Conservation (phyloP, 1,140 invertebrate genomes). For the Bombus superbus region DNA sequence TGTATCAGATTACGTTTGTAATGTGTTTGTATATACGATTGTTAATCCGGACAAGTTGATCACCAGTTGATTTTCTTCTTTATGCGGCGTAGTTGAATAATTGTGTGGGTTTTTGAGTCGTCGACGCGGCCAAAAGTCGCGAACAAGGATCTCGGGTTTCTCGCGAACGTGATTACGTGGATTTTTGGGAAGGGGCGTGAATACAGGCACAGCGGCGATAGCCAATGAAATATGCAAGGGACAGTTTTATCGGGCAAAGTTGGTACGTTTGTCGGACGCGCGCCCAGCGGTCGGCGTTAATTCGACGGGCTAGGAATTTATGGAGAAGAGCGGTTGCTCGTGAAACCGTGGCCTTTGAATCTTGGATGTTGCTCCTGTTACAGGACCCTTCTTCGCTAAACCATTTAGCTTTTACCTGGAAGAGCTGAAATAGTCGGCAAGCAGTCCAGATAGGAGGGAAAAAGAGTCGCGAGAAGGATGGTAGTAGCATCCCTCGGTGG, state of each 20-base stretch:
- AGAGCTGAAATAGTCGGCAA: slow-evolving; percentile 33
- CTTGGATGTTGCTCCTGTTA: slow-evolving; percentile 26
- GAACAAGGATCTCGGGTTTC: no score
- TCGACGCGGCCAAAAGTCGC: background rate
- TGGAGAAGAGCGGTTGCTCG: background rate
- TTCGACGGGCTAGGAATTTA: slow-evolving; percentile 23
- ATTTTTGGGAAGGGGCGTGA: background rate
- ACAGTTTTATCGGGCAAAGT: slow-evolving; percentile 15
- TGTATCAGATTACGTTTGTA: background rate
- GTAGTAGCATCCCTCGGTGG: slow-evolving; percentile 30
- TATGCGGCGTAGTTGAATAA: no score
- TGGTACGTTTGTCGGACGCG: background rate
- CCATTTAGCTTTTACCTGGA: slow-evolving; percentile 62
- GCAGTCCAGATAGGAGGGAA: slow-evolving; percentile 8
- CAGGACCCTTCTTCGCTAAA: slow-evolving; percentile 51
- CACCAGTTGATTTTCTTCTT: slow-evolving; percentile 32
- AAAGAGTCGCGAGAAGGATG: slow-evolving; percentile 46
- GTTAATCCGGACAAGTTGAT: background rate
- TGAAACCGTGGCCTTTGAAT: slow-evolving; percentile 46
- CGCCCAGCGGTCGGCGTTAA: slow-evolving; percentile 13
- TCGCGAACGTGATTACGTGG: no score
- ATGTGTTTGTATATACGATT: background rate
- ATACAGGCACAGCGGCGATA: background rate
- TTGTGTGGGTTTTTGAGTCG: no score
- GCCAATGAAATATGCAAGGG: slow-evolving; percentile 4